Conservation (phyloP, 2,888 invertebrate genomes). For the Luperina testacea region DNA sequence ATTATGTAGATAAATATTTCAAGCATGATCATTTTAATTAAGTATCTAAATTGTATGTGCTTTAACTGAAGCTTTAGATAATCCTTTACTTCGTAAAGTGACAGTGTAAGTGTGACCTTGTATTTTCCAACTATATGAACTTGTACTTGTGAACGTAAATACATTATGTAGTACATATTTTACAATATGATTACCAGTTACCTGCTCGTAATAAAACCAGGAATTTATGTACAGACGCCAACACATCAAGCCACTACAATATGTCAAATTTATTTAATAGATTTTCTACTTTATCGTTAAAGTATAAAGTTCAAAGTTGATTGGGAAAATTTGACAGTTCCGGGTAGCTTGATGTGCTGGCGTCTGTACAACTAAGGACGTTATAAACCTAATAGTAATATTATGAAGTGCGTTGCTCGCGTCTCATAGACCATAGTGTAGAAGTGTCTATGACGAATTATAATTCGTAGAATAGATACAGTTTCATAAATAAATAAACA, state of each 20-base stretch:
- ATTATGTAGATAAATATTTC: conserved; percentile 36
- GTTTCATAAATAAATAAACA: conserved; percentile 33
- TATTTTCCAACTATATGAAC: conserved; percentile 8
- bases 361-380: background rate
- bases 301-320: too few species aligned
- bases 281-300: too few species aligned
- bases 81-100: conserved; percentile 10
- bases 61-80: conserved; percentile 34
- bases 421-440: conserved; percentile 11
- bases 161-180: background rate
- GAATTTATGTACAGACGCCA: background rate
- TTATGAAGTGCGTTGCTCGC: conserved; percentile 1
- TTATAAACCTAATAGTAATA: background rate
- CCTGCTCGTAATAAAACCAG: background rate
- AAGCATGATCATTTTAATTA: conserved; percentile 26
- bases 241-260: too few species aligned
- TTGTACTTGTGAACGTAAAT: background rate
- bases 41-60: conserved; percentile 26
- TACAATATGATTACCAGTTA: background rate
- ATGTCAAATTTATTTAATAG: too few species aligned
- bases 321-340: too few species aligned
- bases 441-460: conserved; percentile 32
- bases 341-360: too few species aligned
- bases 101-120: background rate
- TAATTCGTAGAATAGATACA: conserved; percentile 24